phyloP scores from a whole-genome alignment of 2,113 vertebrate species.

The Hemichromis elongatus region DNA sequence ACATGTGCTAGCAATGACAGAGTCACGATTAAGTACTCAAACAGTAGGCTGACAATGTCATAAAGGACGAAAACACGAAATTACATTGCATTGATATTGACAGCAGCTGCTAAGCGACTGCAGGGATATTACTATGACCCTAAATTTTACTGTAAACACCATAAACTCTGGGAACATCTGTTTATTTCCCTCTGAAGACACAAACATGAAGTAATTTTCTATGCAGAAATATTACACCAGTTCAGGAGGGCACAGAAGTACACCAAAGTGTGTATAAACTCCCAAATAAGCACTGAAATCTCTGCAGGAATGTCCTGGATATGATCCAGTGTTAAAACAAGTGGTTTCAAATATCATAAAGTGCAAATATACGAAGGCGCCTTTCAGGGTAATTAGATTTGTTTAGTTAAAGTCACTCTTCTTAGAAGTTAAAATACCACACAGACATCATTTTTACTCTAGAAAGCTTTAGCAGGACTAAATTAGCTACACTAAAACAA shows the following conservation, averaged over 20 bases:
- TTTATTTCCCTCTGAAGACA: not conserved
- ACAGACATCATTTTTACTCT: accelerated
- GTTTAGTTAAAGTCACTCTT: not conserved
- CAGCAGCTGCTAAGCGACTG: not conserved
- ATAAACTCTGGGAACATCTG: not conserved
- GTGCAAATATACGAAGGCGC: accelerated
- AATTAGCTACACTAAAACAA: not conserved
- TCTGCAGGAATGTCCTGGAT: not conserved
- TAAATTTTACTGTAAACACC: not conserved
- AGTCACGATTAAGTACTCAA: not conserved
- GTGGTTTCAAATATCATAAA: not conserved
- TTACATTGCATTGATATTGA: not conserved
- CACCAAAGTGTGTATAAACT: accelerated
- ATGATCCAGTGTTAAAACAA: not conserved
- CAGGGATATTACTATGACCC: not conserved
- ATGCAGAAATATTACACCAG: not conserved
- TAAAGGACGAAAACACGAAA: not conserved
- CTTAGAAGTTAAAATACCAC: not conserved
- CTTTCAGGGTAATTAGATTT: accelerated
- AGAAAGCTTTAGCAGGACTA: accelerated
- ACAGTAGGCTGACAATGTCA: not conserved
- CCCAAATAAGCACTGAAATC: not conserved
- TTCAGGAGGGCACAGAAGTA: not conserved
- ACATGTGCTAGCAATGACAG: not conserved
- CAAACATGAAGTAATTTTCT: not conserved